These are phyloP conservation scores for Crax fasciolata DNA, from an alignment of 2,797 vertebrate species.

Conservation along the genomic window DNA sequence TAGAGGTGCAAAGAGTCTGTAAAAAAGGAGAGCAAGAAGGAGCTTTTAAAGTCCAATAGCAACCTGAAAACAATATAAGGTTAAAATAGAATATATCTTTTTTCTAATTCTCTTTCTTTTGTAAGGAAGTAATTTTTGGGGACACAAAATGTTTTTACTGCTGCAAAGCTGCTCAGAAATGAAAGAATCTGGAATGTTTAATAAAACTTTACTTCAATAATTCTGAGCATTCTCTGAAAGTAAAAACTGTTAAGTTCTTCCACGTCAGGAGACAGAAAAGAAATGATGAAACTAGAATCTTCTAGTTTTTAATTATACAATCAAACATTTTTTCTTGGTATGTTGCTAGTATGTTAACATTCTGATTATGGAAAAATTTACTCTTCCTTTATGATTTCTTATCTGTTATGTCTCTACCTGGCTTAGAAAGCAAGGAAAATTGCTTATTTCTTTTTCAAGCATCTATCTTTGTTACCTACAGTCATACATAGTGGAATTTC, in stretches of 20 bases:
- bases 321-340: background rate
- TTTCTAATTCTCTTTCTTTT: background rate
- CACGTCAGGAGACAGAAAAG: background rate
- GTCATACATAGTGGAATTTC: background rate
- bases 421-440: background rate
- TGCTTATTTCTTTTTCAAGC: background rate
- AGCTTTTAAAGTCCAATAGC: background rate
- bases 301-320: background rate
- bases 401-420: background rate
- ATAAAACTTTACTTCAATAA: background rate
- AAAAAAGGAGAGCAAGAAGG: background rate
- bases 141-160: background rate
- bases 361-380: background rate
- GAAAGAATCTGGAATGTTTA: background rate
- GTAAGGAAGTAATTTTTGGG: background rate
- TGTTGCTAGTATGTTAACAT: rapidly evolving
- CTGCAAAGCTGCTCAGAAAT: background rate
- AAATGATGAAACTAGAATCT: background rate
- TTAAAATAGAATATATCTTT: background rate
- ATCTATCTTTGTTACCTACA: background rate
- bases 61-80: background rate
- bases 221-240: background rate
- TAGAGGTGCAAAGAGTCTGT: background rate
- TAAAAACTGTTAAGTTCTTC: background rate
- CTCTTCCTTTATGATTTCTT: background rate